phyloP scores from a whole-genome alignment of 2,797 vertebrate species.

The Helarctos malayanus region DNA sequence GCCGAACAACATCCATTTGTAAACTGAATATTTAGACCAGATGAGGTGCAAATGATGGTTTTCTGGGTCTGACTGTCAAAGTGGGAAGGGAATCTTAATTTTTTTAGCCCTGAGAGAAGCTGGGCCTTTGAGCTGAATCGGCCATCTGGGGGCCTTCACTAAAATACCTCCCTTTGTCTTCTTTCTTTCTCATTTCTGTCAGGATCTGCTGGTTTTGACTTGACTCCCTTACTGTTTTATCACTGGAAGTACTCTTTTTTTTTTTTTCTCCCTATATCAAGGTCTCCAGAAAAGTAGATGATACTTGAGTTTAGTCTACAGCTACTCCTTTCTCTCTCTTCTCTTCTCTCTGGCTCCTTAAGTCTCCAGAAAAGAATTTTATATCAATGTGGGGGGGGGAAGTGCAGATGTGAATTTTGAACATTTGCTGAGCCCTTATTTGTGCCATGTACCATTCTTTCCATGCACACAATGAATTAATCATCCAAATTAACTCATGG shows the following conservation, averaged over 20 bases:
- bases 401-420: background rate
- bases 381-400: background rate
- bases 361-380: background rate
- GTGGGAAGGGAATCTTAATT: background rate
- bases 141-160: background rate
- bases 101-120: background rate
- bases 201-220: background rate
- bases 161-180: background rate
- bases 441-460: background rate
- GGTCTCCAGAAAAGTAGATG: background rate
- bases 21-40: conserved; percentile 90
- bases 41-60: conserved; percentile 90
- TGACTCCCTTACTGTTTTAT: background rate
- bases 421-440: background rate
- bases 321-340: background rate
- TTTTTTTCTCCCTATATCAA: background rate
- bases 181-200: background rate
- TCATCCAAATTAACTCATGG: background rate
- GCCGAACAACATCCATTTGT: conserved; percentile 88
- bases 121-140: background rate
- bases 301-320: background rate
- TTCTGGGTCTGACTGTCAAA: conserved; percentile 81
- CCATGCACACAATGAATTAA: background rate
- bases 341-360: background rate
- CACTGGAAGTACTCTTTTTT: background rate